Evolutionary conservation across 2,113 vertebrate genomes (phyloP), one percentile per base, ranked within the genome.

Genomic region (Caretta caretta): DNA sequence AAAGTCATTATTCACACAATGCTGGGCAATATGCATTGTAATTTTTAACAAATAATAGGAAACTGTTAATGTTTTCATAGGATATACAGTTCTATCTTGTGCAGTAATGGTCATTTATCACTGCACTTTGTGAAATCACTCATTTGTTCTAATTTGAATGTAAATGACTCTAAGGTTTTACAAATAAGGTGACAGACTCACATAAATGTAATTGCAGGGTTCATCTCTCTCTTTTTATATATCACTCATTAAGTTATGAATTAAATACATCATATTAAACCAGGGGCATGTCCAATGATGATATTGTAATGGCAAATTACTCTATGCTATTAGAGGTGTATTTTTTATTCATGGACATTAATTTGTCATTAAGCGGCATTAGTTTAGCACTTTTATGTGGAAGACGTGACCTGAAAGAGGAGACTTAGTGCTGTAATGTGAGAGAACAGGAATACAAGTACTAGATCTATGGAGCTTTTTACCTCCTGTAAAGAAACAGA

Each of bases 231-330:
- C 98, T 98, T 98, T 99, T 99, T 98, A 98, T 99, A 98, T 98
- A 99, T 99, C 98, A 99, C 98, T 99, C 98, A 99, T 99, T 99
- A 98, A 98, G 98, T 99, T 99, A 98, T 99, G 98, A 99, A 99
- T 99, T 99, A 99, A 99, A 99, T 99, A 99, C 98, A 99, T 99
- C 98, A 97, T 99, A 99, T 99, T 99, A 99, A 99, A 99, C 98
- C 98, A 98, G 98, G 98, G 98, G 98, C 98, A 99, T 99, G 98
- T 99, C 98, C 98, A 99, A 99, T 98, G 98, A 98, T 99, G 98
- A 99, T 99, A 99, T 98, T 99, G 98, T 99, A 99, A 99, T 99
- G 98, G 98, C 98, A 99, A 99, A 99, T 99, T 99, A 99, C 98
- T 99, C 98, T 97, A 96, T 98, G 98, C 98, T 98, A 99, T 99